Conservation (phyloP, 1,140 invertebrate species). For the Eciton burchellii region DNA sequence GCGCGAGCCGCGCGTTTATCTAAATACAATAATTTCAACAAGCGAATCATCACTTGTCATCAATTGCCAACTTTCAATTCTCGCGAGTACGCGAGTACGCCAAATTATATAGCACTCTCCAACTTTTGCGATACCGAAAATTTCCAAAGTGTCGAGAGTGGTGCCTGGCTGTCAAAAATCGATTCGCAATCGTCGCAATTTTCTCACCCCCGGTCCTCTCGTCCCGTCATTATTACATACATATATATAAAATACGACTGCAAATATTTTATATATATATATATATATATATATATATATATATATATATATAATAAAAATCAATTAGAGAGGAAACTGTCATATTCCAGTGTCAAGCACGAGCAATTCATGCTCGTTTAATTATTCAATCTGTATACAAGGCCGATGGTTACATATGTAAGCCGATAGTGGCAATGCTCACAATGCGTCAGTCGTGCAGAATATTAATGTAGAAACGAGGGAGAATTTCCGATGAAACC, state of each 20-base stretch:
- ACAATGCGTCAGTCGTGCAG: constrained; percentile 28
- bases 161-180: background rate
- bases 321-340: constrained; percentile 1
- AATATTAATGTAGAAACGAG: constrained; percentile 46
- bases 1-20: constrained; percentile 15
- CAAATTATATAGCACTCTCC: background rate
- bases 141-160: too few relatives aligned
- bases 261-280: background rate
- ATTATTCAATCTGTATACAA: constrained; percentile 22
- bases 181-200: background rate
- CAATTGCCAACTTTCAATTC: constrained; percentile 4
- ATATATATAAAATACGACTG: background rate
- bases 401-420: constrained; percentile 25
- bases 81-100: background rate
- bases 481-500: constrained; percentile 46
- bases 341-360: background rate
- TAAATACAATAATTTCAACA: constrained; percentile 9
- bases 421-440: constrained; percentile 31
- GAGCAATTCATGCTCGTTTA: background rate
- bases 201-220: background rate
- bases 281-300: background rate
- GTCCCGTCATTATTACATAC: constrained; percentile 7
- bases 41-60: too few relatives aligned
- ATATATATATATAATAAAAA: constrained; percentile 3
- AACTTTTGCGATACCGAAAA: too few relatives aligned